A percentile compares a stretch with the other conserved stretches of the same genome.
Evolutionary conservation across 2,888 invertebrate genomes (phyloP).

Genomic region (Scaptodrosophila latifasciaeformis): DNA sequence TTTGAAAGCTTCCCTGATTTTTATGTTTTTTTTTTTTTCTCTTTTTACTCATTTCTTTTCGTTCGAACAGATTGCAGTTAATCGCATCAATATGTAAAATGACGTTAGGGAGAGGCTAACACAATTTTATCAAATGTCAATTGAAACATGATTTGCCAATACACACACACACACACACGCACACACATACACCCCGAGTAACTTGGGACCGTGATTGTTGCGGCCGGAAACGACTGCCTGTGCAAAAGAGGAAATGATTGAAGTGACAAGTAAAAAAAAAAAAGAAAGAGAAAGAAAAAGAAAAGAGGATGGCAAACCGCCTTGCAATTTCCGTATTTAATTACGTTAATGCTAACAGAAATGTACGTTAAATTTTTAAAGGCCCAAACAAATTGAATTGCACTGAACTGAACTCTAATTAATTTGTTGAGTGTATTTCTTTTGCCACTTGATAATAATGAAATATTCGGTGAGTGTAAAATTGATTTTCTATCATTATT

Average conservation of each 20-base stretch:
- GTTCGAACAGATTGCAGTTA: constrained; percentile 20
- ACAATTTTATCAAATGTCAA: constrained; percentile 61
- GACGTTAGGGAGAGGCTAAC: constrained; percentile 25
- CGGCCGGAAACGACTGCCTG: not conserved
- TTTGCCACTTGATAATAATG: too few species aligned
- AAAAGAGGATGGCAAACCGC: not conserved
- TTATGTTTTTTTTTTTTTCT: not conserved
- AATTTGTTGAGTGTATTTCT: too few species aligned
- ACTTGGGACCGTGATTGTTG: not conserved
- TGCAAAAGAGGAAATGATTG: constrained; percentile 1
- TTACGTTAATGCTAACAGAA: constrained; percentile 53
- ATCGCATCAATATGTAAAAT: constrained; percentile 40
- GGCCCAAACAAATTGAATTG: not conserved
- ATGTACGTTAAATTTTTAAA: constrained; percentile 39
- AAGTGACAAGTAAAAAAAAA: not conserved
- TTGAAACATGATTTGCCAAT: constrained; percentile 55
- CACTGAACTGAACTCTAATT: too few species aligned
- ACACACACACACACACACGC: constrained; percentile 22
- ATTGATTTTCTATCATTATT: too few species aligned
- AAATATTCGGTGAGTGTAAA: too few species aligned
- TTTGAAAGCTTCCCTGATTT: not conserved
- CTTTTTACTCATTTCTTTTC: constrained; percentile 2
- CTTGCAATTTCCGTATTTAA: constrained; percentile 57
- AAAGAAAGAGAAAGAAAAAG: not conserved
- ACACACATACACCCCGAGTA: constrained; percentile 13